phyloP scores from a whole-genome alignment of 2,113 vertebrate species.

The Myanophis thanlyinensis region DNA sequence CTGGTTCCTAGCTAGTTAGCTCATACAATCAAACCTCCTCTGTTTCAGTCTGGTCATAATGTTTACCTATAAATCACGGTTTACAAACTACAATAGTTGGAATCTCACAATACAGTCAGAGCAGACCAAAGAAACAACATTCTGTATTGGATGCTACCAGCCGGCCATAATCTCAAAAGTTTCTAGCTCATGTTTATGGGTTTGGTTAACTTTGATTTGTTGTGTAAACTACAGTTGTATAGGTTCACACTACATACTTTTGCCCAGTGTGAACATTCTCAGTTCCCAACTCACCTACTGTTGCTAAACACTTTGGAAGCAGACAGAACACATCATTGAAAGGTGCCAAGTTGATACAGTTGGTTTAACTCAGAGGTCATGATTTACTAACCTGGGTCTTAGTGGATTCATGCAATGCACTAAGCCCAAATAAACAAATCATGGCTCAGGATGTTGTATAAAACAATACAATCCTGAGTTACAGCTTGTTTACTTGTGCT shows the following conservation, averaged over 20 bases:
- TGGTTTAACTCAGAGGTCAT: background rate
- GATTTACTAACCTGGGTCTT: background rate
- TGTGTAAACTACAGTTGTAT: background rate
- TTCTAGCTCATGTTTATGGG: background rate
- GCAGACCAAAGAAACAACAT: background rate
- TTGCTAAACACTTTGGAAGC: background rate
- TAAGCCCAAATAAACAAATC: background rate
- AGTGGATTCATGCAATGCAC: background rate
- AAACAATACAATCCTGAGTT: background rate
- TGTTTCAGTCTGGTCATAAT: background rate
- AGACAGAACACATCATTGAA: background rate
- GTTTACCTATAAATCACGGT: background rate
- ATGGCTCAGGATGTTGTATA: background rate
- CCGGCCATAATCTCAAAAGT: background rate
- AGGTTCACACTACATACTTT: background rate
- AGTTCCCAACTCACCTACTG: background rate
- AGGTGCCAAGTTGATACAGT: background rate
- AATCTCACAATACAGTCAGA: background rate
- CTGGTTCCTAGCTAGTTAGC: background rate
- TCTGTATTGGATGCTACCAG: background rate
- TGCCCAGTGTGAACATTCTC: background rate
- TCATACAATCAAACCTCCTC: background rate
- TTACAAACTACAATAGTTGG: background rate
- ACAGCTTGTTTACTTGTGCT: background rate
- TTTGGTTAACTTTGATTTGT: background rate